Base-by-base conservation (phyloP, 2,888 invertebrate genomes). In the Ceramica pisi region DNA sequence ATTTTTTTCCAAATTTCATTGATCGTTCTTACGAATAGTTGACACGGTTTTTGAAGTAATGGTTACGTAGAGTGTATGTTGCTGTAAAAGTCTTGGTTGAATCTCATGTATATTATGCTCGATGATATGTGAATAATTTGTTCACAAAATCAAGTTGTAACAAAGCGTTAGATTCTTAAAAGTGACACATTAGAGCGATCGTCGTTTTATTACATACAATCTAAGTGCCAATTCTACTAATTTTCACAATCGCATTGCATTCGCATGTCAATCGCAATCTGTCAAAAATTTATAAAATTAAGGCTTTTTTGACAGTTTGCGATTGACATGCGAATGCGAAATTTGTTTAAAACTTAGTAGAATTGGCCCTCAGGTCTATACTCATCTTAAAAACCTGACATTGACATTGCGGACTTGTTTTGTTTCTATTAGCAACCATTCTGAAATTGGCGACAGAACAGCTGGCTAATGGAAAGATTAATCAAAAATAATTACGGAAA, bases 401-500 rank as follows among this genome's bases (percentile, higher is more conserved):
- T 64, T 78, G 77, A 78, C 77, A 80, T 78, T 78, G 80, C 21
- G 12, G 19, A 50, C 51, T 16, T 48, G 53, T 57, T 66, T 66
- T 51, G 59, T 78, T 78, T 74, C 51, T 61, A 53, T 56, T 41
- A 75, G 48, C 56, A 80, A 65, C 81, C n/a, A 66, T 46, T 53
- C 60, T 71, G 44, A 70, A 60, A 67, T 67, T 81, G 81, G 77
- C 81, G n/a, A 53, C 10, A 16, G 57, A 78, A 48, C 80, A 74
- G 41, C 56, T 80, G 64, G 71, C 67, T 71, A 55, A 67, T 53
- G 60, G 38, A 44, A 38, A 50, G 23, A 70, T 62, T 31, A 26
- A 57, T 71, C 48, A 81, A 64, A 80, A 64, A 74, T 67, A 69
- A 70, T 80, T 44, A 38, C 76, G 80, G 80, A 65, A 80, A 48